Base-by-base conservation (phyloP, 2,797 vertebrate genomes). In the Pogoniulus pusillus region DNA sequence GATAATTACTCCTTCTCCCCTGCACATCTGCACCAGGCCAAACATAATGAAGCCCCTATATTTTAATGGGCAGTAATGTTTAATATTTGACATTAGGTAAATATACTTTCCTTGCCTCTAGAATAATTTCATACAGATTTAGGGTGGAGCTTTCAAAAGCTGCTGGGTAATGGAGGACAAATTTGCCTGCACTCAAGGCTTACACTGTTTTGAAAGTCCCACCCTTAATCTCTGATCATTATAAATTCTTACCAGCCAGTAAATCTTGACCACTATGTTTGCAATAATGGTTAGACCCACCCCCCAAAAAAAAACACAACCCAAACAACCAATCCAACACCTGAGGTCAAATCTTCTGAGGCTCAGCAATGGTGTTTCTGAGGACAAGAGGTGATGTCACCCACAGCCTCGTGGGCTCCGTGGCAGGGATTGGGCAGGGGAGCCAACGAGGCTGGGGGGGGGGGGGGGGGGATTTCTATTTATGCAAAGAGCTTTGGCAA, bases 91-190 rank as follows among this genome's bases (percentile, higher is more conserved):
- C 93, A 90, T 95, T 91, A 74, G 92, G 93, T 91, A 95, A 96
- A 92, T 66, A 95, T 11, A 35, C 91, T 94, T 91, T 69, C 71
- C 94, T 77, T 22, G 27, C 93, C 53, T 1, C 90, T 93, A 91
- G 92, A 85, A 94, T 95, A 85, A 95, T 95, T 95, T 86, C 77
- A 68, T 87, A 39, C 78, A 94, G 81, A 62, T 75, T 80, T 35
- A 88, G 94, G 94, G 93, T 95, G 89, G 94, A 92, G 93, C 93
- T 90, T 89, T 93, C 78, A 84, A 92, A 96, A 92, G 91, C 91
- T 95, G 74, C 94, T 95, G 85, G 87, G 83, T 86, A 94, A 94
- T 86, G 91, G 87, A 94, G 94, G 84, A 92, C 89, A 62, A 89
- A 43, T 30, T 82, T 18, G 3, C 6, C 79, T 29, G 72, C 11